phyloP scores from a whole-genome alignment of 2,113 vertebrate species.

The Xyrauchen texanus region DNA sequence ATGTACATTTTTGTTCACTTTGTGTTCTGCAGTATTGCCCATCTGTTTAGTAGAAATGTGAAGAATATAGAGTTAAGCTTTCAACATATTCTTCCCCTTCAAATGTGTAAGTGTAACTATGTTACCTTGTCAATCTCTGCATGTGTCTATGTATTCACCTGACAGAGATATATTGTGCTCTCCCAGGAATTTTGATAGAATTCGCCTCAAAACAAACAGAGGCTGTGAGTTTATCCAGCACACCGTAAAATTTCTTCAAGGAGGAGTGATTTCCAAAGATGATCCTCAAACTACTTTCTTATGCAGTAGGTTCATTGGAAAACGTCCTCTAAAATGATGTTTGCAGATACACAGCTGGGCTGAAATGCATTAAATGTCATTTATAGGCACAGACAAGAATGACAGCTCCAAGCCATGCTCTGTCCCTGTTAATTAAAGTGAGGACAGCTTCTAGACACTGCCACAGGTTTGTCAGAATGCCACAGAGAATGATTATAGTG shows the following conservation, averaged over 20 bases:
- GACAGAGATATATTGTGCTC: slow-evolving; percentile 7
- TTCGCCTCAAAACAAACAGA: slow-evolving; percentile 25
- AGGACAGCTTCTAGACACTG: slow-evolving; percentile 65
- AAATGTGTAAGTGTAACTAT: neutral
- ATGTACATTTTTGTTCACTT: neutral
- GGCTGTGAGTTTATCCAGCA: slow-evolving; percentile 28
- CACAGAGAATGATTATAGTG: slow-evolving; percentile 66
- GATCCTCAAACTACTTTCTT: slow-evolving; percentile 13
- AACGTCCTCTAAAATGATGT: slow-evolving; percentile 42
- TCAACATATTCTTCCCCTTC: neutral
- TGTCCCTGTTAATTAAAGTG: slow-evolving; percentile 72
- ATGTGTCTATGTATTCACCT: slow-evolving; percentile 1
- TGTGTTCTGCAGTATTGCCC: neutral
- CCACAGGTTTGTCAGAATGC: slow-evolving; percentile 68
- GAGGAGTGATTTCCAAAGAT: slow-evolving; percentile 30
- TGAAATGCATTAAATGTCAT: slow-evolving; percentile 69
- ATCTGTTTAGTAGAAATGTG: slow-evolving; percentile 4
- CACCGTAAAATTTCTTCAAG: slow-evolving; percentile 31
- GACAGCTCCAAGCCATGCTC: slow-evolving; percentile 68
- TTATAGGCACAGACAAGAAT: slow-evolving; percentile 56
- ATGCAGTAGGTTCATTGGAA: neutral
- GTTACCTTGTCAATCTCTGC: slow-evolving; percentile 21
- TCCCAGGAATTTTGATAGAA: slow-evolving; percentile 30
- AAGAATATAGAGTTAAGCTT: slow-evolving; percentile 4
- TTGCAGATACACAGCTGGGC: slow-evolving; percentile 48